These are phyloP conservation scores for Cynoglossus semilaevis DNA, from an alignment of 2,113 vertebrate species.

Conservation along the genomic window DNA sequence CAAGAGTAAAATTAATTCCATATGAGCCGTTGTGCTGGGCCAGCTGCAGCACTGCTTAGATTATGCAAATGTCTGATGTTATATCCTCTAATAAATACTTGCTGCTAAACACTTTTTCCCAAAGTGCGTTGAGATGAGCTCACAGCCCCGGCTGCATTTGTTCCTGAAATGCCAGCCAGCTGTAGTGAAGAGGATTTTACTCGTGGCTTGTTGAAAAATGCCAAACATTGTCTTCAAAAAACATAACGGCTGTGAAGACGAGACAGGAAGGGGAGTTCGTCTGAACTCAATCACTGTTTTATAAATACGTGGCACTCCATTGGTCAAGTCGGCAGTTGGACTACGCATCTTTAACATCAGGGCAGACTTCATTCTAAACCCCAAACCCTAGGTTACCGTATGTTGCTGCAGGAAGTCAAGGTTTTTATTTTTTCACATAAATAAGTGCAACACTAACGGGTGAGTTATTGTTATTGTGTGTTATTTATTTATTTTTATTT, in stretches of 20 bases:
- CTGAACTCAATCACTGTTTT: conserved; percentile 59
- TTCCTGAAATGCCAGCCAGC: conserved; percentile 17
- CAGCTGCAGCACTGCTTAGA: conserved; percentile 51
- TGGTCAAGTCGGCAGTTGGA: conserved; percentile 31
- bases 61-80: conserved; percentile 66
- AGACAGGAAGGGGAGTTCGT: conserved; percentile 32
- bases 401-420: not conserved
- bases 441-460: conserved; percentile 5
- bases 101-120: conserved; percentile 38
- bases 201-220: conserved; percentile 43
- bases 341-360: too few species aligned
- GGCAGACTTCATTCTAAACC: too few species aligned
- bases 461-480: conserved; percentile 11
- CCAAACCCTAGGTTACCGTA: too few species aligned
- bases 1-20: conserved; percentile 49
- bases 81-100: conserved; percentile 59
- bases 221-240: conserved; percentile 34
- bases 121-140: conserved; percentile 35
- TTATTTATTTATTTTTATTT: not conserved
- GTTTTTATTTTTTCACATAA: too few species aligned
- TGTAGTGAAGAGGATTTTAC: conserved; percentile 35
- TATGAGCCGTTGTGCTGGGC: conserved; percentile 48
- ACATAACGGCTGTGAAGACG: conserved; percentile 31
- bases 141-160: conserved; percentile 14
- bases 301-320: conserved; percentile 62